Conservation (phyloP, 2,113 vertebrate genomes). For the Loxodonta africana region DNA sequence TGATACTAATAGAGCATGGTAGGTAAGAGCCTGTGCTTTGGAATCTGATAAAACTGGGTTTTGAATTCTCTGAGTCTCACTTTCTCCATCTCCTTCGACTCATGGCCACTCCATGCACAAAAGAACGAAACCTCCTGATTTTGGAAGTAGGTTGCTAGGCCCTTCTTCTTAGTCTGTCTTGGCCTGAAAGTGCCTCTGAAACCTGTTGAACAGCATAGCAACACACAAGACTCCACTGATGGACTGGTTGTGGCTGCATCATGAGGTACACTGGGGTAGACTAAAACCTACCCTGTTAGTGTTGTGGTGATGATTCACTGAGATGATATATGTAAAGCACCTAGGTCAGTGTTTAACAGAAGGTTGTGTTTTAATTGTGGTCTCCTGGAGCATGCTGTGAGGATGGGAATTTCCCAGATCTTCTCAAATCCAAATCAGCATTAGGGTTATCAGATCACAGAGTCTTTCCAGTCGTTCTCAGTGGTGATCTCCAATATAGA, state of each 20-base stretch:
- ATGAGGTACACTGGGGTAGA: background rate
- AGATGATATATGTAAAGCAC: fast-evolving
- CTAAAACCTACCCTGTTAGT: fast-evolving
- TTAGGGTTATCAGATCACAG: too few relatives aligned
- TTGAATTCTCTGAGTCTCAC: background rate
- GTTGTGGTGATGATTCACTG: background rate
- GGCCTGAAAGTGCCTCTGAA: background rate
- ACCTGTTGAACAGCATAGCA: background rate
- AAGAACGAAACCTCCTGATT: background rate
- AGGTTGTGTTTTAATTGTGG: background rate
- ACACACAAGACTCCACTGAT: background rate
- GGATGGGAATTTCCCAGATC: background rate
- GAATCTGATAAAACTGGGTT: background rate
- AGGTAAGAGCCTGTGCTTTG: background rate
- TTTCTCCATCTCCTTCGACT: background rate
- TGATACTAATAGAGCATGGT: background rate
- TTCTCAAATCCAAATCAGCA: background rate
- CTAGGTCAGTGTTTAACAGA: background rate
- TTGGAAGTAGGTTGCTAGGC: background rate
- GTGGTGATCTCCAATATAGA: background rate
- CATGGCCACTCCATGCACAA: background rate
- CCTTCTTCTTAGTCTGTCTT: background rate
- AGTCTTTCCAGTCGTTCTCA: background rate
- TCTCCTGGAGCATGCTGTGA: background rate
- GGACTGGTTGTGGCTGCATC: too few relatives aligned